Evolutionary conservation across 2,113 vertebrate species (phyloP).

Genomic region (Diglossa brunneiventris): DNA sequence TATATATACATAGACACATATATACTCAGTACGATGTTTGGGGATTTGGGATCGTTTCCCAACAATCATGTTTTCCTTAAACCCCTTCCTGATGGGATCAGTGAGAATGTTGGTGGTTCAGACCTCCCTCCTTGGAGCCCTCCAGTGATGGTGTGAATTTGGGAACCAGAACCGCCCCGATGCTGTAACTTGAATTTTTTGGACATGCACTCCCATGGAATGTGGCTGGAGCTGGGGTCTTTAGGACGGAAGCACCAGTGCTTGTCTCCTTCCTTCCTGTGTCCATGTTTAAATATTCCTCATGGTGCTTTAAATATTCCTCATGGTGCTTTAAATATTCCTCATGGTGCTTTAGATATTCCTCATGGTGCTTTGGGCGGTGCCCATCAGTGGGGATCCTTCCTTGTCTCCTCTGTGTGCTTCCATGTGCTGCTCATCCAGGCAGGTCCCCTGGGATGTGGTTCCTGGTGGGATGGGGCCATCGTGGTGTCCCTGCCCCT

Average conservation of each 20-base stretch:
- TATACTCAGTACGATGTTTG: rapidly evolving
- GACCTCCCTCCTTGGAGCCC: not conserved
- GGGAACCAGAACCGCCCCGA: not conserved
- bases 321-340: not conserved
- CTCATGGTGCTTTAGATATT: not conserved
- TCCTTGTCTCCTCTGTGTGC: not conserved
- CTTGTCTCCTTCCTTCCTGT: not conserved
- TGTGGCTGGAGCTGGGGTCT: rapidly evolving
- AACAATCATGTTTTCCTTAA: not conserved
- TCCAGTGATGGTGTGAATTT: not conserved
- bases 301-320: not conserved
- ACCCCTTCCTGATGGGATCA: rapidly evolving
- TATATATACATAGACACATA: too few relatives aligned
- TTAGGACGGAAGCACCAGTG: rapidly evolving
- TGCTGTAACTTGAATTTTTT: not conserved
- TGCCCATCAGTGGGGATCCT: not conserved
- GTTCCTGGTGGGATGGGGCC: not conserved
- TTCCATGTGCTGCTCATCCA: not conserved
- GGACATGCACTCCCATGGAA: not conserved
- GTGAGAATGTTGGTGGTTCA: not conserved
- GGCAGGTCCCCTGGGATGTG: not conserved
- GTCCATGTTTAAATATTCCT: not conserved
- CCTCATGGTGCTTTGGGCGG: not conserved
- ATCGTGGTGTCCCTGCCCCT: rapidly evolving
- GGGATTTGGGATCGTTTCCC: not conserved